Conservation (phyloP, 2,113 vertebrate genomes). For the Oxyura jamaicensis region DNA sequence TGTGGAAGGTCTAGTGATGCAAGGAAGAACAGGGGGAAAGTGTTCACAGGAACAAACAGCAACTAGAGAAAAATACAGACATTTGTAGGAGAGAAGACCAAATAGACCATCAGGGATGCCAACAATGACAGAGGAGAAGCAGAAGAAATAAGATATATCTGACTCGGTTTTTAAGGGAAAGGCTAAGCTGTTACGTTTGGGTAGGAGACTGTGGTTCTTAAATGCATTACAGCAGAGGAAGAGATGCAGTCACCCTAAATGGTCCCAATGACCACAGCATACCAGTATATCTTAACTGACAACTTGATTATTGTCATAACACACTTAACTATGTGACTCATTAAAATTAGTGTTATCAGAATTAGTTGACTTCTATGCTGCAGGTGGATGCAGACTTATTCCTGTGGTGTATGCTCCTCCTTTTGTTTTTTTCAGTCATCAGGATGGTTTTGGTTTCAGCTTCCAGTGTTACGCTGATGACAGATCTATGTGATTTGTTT, state of each 20-base stretch:
- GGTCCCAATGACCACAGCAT: neutral
- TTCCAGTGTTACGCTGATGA: slow-evolving; percentile 20
- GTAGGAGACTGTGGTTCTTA: neutral
- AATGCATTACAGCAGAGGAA: neutral
- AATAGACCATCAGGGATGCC: neutral
- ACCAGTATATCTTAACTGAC: neutral
- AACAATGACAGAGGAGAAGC: neutral
- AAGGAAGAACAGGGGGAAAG: neutral
- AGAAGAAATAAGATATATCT: neutral
- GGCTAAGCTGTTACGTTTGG: neutral
- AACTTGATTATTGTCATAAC: neutral
- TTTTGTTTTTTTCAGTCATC: neutral
- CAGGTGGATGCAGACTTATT: neutral
- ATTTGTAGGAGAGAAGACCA: neutral
- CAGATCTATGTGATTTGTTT: slow-evolving; percentile 1
- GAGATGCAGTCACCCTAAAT: neutral
- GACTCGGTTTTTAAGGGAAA: neutral
- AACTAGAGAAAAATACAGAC: neutral
- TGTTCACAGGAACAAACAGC: neutral
- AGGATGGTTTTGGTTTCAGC: slow-evolving; percentile 2
- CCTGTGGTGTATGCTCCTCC: neutral
- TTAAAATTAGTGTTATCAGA: neutral
- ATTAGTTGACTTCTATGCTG: neutral
- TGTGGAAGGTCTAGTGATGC: neutral
- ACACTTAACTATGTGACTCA: neutral